These are phyloP conservation scores for Cyanoderma ruficeps DNA, from an alignment of 2,113 vertebrate species.

Conservation along the genomic window DNA sequence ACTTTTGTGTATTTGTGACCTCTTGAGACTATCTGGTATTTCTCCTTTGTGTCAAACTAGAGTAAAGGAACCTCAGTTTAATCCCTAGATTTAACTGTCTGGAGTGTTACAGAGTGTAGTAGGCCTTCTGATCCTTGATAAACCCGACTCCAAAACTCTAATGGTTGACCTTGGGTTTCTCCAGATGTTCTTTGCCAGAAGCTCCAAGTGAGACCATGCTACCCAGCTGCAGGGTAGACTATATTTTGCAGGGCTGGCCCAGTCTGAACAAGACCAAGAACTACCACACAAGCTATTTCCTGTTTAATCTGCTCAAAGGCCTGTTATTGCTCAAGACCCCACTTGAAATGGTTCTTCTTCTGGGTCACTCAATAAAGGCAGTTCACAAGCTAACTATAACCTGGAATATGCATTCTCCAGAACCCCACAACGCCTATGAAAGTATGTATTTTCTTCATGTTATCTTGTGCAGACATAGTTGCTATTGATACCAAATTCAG, in stretches of 20 bases:
- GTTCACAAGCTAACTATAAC: neutral
- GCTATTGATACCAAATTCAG: neutral
- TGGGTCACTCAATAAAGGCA: neutral
- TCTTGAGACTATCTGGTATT: neutral
- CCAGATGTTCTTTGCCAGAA: neutral
- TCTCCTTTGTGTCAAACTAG: neutral
- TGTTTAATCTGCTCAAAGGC: neutral
- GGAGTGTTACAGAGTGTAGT: neutral
- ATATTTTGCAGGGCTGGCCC: neutral
- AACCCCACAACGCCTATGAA: neutral
- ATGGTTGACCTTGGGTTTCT: neutral
- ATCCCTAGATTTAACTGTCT: neutral
- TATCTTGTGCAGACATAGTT: neutral
- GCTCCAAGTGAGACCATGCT: neutral
- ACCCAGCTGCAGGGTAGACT: neutral
- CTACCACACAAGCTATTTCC: neutral
- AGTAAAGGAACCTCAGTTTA: neutral
- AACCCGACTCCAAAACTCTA: neutral
- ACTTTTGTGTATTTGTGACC: neutral
- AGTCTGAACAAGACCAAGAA: neutral
- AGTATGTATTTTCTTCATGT: neutral
- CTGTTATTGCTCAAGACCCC: too few relatives aligned
- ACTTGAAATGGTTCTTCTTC: neutral
- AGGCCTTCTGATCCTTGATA: neutral
- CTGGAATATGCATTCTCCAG: neutral